Evolutionary conservation across 2,797 vertebrate species (phyloP), one percentile per base, ranked within the genome.

Genomic region (Malacoctenus gilli): DNA sequence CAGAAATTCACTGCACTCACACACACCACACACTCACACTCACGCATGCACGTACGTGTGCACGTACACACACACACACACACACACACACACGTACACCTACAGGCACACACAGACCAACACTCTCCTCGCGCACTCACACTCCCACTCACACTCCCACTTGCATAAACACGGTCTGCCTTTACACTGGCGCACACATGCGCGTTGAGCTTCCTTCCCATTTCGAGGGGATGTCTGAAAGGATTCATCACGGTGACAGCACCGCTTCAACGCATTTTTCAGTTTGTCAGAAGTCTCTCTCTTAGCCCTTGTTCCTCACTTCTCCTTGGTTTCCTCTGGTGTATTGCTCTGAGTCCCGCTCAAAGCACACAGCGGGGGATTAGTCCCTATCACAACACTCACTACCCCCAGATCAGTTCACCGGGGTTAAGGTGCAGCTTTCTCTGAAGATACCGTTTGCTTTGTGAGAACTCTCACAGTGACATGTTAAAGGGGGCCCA

Each of bases 371-470:
- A 51, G 72, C 63, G 18, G 70, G 57, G 85, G 84, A 88, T 90
- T 89, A 87, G 77, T 70, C 77, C 62, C 73, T 71, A 87, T 89
- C 88, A 84, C 78, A 82, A 63, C 23, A 22, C 72, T 78, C 72
- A 63, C 79, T 70, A 82, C 69, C 62, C 74, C 61, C 36, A 73
- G 77, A 91, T 90, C 86, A 88, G 76, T 82, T 87, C 77, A 74
- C 61, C 49, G 44, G 82, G 84, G 85, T 88, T 88, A 85, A 86
- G 78, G 84, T 85, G 83, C 82, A 83, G 76, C 77, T 81, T 72
- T 80, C 64, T 83, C 78, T 83, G 69, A 72, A 82, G 77, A 89
- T 76, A 79, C 46, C 8, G 1, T 62, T 72, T 77, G 77, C 68
- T 81, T 75, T 83, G 59, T 66, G 41, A 57, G 60, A 65, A 79